Conservation (phyloP, 2,113 vertebrate species). For the Delphinapterus leucas region DNA sequence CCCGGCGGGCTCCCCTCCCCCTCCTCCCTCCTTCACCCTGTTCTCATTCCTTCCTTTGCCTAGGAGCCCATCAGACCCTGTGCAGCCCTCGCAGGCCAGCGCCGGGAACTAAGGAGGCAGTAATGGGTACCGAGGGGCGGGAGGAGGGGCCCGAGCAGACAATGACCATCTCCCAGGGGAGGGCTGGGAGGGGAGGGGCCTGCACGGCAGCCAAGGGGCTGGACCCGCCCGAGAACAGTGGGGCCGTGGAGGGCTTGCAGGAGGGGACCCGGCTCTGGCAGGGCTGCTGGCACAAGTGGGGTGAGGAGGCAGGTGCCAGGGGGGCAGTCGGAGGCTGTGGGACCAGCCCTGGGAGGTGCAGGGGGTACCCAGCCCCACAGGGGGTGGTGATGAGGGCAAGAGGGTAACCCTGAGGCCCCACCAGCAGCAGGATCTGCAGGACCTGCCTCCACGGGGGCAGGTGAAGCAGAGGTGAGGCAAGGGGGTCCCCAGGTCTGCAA, state of each 20-base stretch:
- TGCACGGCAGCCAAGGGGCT: background rate
- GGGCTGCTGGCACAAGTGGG: background rate
- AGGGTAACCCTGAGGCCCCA: background rate
- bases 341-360: background rate
- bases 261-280: background rate
- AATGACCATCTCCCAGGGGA: fast-evolving
- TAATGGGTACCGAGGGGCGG: too few species aligned
- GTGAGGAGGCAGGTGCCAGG: fast-evolving
- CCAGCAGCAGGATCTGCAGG: background rate
- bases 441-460: fast-evolving
- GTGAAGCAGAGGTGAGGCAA: too few species aligned
- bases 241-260: too few species aligned
- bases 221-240: background rate
- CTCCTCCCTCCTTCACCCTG: background rate
- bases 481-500: too few species aligned
- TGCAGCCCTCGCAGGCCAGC: background rate
- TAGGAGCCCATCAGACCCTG: background rate
- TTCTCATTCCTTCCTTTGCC: background rate
- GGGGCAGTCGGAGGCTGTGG: background rate
- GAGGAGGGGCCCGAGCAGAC: too few species aligned
- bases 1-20: fast-evolving
- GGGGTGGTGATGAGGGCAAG: background rate
- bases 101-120: background rate
- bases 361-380: background rate
- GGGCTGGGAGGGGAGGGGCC: fast-evolving